phyloP scores from a whole-genome alignment of 2,888 invertebrate genomes.

The Stratiomys singularior region DNA sequence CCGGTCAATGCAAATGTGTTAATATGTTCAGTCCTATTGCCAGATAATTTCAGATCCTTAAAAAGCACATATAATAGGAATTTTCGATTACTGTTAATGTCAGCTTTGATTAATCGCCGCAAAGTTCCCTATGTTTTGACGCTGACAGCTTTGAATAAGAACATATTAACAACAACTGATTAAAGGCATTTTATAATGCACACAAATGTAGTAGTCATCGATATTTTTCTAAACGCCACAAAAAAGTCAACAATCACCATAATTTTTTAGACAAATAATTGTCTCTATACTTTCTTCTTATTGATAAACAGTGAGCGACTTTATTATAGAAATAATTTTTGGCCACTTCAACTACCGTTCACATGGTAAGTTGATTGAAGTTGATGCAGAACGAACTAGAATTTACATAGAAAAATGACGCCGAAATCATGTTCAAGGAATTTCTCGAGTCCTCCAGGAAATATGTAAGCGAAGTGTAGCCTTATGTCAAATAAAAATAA shows the following conservation, averaged over 20 bases:
- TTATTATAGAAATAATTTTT: not conserved
- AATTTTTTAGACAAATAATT: conserved; percentile 5
- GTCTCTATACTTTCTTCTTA: conserved; percentile 17
- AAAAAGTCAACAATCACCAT: not conserved
- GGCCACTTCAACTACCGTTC: conserved; percentile 29
- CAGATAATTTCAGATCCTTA: too few species aligned
- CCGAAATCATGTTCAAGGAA: conserved; percentile 43
- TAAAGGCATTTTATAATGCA: too few species aligned
- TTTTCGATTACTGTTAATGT: too few species aligned
- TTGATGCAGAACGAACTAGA: conserved; percentile 4
- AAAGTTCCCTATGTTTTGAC: too few species aligned
- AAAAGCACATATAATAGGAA: too few species aligned
- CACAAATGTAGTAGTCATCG: too few species aligned
- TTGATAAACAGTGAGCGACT: not conserved
- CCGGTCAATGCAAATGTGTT: too few species aligned
- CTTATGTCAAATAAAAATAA: too few species aligned
- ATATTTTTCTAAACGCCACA: not conserved
- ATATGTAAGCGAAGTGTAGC: conserved; percentile 39
- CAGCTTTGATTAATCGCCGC: too few species aligned
- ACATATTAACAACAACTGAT: too few species aligned
- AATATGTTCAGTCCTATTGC: too few species aligned
- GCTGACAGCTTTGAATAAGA: too few species aligned
- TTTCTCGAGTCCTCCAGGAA: conserved; percentile 45
- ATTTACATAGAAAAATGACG: conserved; percentile 48
- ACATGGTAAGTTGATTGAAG: conserved; percentile 36